Conservation (phyloP, 1,140 invertebrate genomes). For the Diorhabda sublineata region DNA sequence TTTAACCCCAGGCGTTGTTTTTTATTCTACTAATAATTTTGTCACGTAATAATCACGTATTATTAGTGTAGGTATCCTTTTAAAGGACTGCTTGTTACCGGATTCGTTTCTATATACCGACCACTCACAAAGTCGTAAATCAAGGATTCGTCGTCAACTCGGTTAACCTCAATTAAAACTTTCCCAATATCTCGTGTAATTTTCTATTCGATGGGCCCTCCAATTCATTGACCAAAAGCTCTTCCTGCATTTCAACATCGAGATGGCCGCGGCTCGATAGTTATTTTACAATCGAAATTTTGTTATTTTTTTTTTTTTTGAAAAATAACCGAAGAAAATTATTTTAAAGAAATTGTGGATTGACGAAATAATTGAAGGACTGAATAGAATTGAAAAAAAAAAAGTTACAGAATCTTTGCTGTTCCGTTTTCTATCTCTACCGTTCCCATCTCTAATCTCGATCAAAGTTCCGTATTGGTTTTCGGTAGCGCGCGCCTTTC, state of each 20-base stretch:
- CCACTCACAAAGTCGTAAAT: conserved; percentile 12
- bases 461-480: not conserved
- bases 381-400: too few relatives aligned
- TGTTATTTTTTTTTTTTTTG: too few relatives aligned
- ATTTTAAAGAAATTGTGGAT: too few relatives aligned
- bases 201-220: conserved; percentile 2
- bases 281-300: too few relatives aligned
- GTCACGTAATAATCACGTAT: not conserved
- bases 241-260: not conserved
- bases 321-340: too few relatives aligned
- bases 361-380: too few relatives aligned
- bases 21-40: too few relatives aligned
- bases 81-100: not conserved
- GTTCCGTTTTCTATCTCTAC: too few relatives aligned
- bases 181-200: conserved; percentile 13
- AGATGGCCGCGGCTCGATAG: too few relatives aligned
- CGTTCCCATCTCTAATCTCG: not conserved
- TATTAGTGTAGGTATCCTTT: not conserved
- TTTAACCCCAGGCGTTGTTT: too few relatives aligned
- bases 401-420: too few relatives aligned
- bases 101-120: not conserved
- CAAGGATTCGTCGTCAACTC: conserved; percentile 18
- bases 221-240: conserved; percentile 15
- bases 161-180: conserved; percentile 19
- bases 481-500: not conserved